phyloP scores from a whole-genome alignment of 2,113 vertebrate species.

The Pimephales promelas region DNA sequence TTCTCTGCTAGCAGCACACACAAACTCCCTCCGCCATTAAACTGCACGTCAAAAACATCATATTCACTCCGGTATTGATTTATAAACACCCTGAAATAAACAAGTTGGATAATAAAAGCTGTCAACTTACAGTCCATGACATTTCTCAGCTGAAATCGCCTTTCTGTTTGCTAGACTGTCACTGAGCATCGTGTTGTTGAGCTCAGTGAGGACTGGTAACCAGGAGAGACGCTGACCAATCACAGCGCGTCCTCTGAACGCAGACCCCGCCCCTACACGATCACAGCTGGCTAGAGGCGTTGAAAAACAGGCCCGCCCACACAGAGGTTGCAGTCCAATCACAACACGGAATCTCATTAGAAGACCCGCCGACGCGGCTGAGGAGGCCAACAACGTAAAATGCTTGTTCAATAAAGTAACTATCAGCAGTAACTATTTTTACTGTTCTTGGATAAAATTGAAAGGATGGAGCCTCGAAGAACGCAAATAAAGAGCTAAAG shows the following conservation, averaged over 20 bases:
- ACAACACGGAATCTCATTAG: neutral
- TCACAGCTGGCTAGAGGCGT: neutral
- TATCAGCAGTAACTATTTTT: neutral
- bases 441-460: neutral
- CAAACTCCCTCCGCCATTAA: neutral
- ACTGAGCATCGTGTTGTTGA: constrained; percentile 45
- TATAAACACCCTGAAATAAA: neutral
- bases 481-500: neutral
- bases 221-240: constrained; percentile 72
- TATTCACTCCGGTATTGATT: neutral
- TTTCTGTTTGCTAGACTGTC: neutral
- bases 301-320: neutral
- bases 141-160: constrained; percentile 21
- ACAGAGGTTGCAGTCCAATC: neutral
- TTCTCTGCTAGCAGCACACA: constrained; percentile 25
- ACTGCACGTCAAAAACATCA: neutral
- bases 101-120: neutral
- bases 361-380: neutral
- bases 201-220: constrained; percentile 68
- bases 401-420: neutral
- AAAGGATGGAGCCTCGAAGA: neutral
- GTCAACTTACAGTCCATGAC: constrained; percentile 61
- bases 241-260: neutral
- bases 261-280: neutral
- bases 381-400: neutral